Percentiles rank a stretch among this genome's conserved stretches.
phyloP scores from a whole-genome alignment of 1,140 invertebrate species.

The Oedothorax gibbosus region DNA sequence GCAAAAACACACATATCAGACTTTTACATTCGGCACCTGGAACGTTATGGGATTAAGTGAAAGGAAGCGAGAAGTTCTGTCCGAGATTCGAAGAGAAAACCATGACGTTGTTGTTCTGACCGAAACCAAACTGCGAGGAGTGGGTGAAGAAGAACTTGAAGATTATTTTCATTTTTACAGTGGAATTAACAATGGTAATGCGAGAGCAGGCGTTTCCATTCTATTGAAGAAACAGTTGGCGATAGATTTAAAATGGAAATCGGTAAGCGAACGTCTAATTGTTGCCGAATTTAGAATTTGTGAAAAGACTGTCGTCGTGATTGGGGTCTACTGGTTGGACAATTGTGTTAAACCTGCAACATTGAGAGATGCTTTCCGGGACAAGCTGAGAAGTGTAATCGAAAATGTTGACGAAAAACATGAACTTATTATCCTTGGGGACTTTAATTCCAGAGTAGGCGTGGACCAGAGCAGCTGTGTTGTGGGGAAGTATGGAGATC shows the following conservation, averaged over 20 bases:
- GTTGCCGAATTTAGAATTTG: background rate
- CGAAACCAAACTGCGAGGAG: conserved; percentile 33
- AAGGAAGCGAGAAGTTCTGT: conserved; percentile 4
- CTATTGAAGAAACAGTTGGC: background rate
- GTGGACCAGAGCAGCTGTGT: background rate
- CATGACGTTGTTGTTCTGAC: conserved; percentile 33
- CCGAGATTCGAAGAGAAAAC: conserved; percentile 39
- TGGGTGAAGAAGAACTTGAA: background rate
- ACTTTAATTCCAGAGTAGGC: conserved; percentile 30
- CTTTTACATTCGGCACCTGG: conserved; percentile 17
- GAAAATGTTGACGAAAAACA: conserved; percentile 6
- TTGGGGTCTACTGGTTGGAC: conserved; percentile 26
- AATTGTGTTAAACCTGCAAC: background rate
- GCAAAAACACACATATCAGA: background rate
- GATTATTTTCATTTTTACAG: conserved; percentile 32
- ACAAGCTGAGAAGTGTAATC: background rate
- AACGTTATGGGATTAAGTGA: conserved; percentile 12
- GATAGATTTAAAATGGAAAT: background rate
- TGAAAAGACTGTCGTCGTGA: background rate
- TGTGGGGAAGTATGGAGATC: conserved; percentile 20
- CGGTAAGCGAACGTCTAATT: conserved; percentile 25
- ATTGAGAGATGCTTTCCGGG: background rate
- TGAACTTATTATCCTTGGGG: conserved; percentile 22
- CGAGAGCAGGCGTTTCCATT: conserved; percentile 32
- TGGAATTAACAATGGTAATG: background rate